These are phyloP conservation scores for Tipula lateralis DNA, from an alignment of 2,888 invertebrate genomes.

Conservation along the genomic window DNA sequence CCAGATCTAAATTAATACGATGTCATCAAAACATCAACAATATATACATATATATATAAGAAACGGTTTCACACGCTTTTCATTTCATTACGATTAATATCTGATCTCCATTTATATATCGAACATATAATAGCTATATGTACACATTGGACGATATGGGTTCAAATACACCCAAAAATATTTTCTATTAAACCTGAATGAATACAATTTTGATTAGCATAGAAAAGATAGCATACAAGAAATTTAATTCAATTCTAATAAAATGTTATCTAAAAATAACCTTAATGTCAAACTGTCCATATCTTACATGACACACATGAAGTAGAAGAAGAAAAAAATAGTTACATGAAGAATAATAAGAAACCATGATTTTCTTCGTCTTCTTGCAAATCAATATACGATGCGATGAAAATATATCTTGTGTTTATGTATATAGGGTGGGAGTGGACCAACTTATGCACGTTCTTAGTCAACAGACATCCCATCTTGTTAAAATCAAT, in stretches of 20 bases:
- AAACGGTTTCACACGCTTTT: neutral
- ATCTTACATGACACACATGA: neutral
- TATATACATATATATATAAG: neutral
- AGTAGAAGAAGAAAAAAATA: neutral
- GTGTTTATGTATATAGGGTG: too few relatives aligned
- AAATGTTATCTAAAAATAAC: neutral
- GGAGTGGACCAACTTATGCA: too few relatives aligned
- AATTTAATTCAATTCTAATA: constrained; percentile 9
- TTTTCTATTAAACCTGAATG: neutral
- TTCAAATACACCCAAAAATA: neutral
- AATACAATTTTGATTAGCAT: constrained; percentile 24
- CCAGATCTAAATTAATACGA: neutral
- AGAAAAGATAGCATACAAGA: neutral
- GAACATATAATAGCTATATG: neutral
- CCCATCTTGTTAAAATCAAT: too few relatives aligned
- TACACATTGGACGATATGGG: neutral
- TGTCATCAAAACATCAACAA: neutral
- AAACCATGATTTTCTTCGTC: too few relatives aligned
- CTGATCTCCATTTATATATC: neutral
- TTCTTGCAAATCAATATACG: too few relatives aligned
- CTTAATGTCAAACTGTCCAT: constrained; percentile 11
- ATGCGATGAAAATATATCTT: too few relatives aligned
- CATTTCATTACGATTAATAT: neutral
- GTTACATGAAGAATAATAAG: too few relatives aligned
- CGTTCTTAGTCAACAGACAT: too few relatives aligned